Conservation (phyloP, 1,140 invertebrate genomes). For the Limonius californicus region DNA sequence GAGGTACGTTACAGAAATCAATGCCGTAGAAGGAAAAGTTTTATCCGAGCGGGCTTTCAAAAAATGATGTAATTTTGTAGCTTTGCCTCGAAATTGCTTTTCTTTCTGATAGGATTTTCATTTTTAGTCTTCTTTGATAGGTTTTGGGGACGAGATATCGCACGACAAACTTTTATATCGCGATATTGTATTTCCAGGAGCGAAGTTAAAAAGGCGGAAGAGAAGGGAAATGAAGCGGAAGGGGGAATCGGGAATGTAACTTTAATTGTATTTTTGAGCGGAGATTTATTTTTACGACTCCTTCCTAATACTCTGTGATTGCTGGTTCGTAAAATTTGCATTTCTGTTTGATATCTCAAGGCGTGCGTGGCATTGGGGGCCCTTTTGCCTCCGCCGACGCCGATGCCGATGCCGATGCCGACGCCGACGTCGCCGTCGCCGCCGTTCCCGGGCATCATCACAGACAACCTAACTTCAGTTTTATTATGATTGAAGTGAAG, state of each 20-base stretch:
- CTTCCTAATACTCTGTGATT: conserved; percentile 41
- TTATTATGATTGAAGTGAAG: conserved; percentile 34
- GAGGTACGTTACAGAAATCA: too few relatives aligned
- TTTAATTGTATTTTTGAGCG: conserved; percentile 39
- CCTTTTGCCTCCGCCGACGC: too few relatives aligned
- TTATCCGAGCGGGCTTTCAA: conserved; percentile 14
- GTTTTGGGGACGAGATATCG: conserved; percentile 17
- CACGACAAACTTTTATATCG: conserved; percentile 17
- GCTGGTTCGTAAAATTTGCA: conserved; percentile 40
- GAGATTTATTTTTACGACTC: conserved; percentile 39
- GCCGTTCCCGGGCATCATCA: not conserved
- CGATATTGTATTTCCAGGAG: conserved; percentile 4
- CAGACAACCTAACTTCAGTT: conserved; percentile 16
- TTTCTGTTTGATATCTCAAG: conserved; percentile 24
- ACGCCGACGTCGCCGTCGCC: not conserved
- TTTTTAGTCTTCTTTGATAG: conserved; percentile 22
- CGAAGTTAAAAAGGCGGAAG: conserved; percentile 11
- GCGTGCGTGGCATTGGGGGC: too few relatives aligned
- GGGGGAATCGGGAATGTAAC: conserved; percentile 24
- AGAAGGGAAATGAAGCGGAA: conserved; percentile 6
- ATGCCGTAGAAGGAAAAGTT: too few relatives aligned
- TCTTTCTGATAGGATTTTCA: conserved; percentile 24
- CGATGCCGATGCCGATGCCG: too few relatives aligned
- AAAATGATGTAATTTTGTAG: conserved; percentile 23
- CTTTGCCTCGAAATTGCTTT: conserved; percentile 21